Conservation (phyloP, 1,140 invertebrate species). For the Atta colombica region DNA sequence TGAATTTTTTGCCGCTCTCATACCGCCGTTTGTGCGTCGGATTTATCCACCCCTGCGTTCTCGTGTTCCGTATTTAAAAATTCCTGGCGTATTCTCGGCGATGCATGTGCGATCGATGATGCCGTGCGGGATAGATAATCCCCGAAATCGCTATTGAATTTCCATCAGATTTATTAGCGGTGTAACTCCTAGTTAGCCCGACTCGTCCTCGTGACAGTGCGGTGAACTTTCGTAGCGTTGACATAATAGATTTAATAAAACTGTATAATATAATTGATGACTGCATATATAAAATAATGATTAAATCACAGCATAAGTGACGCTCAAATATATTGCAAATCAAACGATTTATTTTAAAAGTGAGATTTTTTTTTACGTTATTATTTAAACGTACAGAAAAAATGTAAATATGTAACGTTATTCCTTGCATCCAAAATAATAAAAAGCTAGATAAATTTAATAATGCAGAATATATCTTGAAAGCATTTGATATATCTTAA, state of each 20-base stretch:
- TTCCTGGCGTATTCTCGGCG: constrained; percentile 23
- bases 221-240: constrained; percentile 31
- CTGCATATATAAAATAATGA: constrained; percentile 22
- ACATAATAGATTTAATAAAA: constrained; percentile 43
- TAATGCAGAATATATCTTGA: neutral
- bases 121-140: constrained; percentile 34
- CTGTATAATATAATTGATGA: constrained; percentile 55
- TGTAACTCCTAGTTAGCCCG: constrained; percentile 42
- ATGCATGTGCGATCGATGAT: constrained; percentile 22
- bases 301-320: constrained; percentile 8
- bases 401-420: neutral
- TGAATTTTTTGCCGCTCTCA: constrained; percentile 66
- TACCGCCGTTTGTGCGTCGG: constrained; percentile 30
- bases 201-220: constrained; percentile 27
- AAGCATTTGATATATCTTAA: neutral
- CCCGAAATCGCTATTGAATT: constrained; percentile 57
- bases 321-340: neutral
- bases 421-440: neutral
- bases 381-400: neutral
- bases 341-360: neutral
- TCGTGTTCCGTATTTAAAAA: constrained; percentile 39
- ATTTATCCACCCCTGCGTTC: neutral
- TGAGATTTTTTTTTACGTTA: neutral
- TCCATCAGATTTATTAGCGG: constrained; percentile 43
- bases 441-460: neutral